phyloP scores from a whole-genome alignment of 2,888 invertebrate species.

The Herminia tarsipennalis region DNA sequence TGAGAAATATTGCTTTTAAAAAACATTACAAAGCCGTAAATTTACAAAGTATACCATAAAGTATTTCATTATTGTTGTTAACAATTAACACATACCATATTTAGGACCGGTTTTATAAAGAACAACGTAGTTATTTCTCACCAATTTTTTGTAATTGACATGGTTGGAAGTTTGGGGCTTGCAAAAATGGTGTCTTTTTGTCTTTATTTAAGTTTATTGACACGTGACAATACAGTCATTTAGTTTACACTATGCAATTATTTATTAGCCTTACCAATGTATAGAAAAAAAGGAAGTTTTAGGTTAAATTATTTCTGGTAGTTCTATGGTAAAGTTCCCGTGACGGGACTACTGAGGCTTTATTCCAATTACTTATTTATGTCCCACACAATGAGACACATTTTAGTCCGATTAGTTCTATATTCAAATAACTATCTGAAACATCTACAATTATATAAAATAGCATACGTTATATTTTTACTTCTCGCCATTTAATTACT shows the following conservation, averaged over 20 bases:
- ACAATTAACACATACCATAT: slow-evolving; percentile 48
- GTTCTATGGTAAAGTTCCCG: too few species aligned
- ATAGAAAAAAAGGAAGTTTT: too few species aligned
- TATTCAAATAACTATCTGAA: too few species aligned
- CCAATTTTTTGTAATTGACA: slow-evolving; percentile 21
- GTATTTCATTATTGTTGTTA: slow-evolving; percentile 41
- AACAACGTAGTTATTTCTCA: slow-evolving; percentile 35
- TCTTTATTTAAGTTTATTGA: slow-evolving; percentile 4
- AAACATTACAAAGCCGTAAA: slow-evolving; percentile 40
- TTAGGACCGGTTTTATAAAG: slow-evolving; percentile 30
- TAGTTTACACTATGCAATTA: slow-evolving; percentile 1
- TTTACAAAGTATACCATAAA: slow-evolving; percentile 40
- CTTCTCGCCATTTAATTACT: too few species aligned
- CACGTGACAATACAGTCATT: slow-evolving; percentile 13
- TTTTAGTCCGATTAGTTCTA: too few species aligned
- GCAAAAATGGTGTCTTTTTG: background rate
- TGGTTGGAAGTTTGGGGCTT: slow-evolving; percentile 17
- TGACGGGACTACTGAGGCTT: too few species aligned
- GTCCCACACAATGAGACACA: too few species aligned
- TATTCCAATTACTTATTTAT: too few species aligned
- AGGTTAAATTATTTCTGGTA: too few species aligned
- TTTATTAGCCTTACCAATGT: background rate
- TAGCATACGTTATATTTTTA: too few species aligned
- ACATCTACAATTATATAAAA: too few species aligned
- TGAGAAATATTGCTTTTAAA: slow-evolving; percentile 52